phyloP scores from a whole-genome alignment of 2,888 invertebrate genomes.

The Sinopyrophorus schimmeli region DNA sequence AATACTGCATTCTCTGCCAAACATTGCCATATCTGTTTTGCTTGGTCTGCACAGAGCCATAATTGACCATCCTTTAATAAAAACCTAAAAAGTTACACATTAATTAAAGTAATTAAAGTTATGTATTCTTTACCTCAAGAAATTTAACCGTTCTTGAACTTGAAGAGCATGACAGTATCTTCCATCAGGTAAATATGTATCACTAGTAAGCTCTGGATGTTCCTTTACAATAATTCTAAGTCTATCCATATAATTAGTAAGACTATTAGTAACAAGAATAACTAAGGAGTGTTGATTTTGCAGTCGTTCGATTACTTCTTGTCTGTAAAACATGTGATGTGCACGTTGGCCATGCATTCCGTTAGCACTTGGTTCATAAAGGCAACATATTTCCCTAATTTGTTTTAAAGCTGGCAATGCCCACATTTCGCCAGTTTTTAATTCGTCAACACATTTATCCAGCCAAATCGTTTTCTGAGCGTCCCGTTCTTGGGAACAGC shows the following conservation, averaged over 20 bases:
- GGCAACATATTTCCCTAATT: constrained; percentile 92
- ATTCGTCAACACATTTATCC: constrained; percentile 92
- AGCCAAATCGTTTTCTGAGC: constrained; percentile 95
- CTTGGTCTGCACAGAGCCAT: constrained; percentile 96
- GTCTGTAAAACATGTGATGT: constrained; percentile 63
- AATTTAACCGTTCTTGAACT: constrained; percentile 92
- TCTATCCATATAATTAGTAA: constrained; percentile 88
- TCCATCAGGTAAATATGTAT: constrained; percentile 78
- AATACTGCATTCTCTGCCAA: constrained; percentile 93
- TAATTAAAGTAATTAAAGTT: constrained; percentile 3
- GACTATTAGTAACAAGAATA: constrained; percentile 89
- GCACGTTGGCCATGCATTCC: constrained; percentile 58
- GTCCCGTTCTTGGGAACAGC: constrained; percentile 95
- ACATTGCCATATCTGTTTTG: constrained; percentile 96
- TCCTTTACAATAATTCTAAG: constrained; percentile 71
- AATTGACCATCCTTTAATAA: constrained; percentile 93
- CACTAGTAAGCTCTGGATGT: constrained; percentile 77
- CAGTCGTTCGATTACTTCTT: constrained; percentile 74
- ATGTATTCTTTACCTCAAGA: constrained; percentile 60
- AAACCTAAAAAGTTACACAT: constrained; percentile 61
- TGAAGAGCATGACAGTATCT: constrained; percentile 90
- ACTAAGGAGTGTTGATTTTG: constrained; percentile 92
- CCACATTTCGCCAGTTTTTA: constrained; percentile 87
- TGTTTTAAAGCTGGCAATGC: constrained; percentile 93
- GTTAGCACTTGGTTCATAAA: constrained; percentile 85